phyloP scores from a whole-genome alignment of 2,113 vertebrate species.

The Macrotus californicus region DNA sequence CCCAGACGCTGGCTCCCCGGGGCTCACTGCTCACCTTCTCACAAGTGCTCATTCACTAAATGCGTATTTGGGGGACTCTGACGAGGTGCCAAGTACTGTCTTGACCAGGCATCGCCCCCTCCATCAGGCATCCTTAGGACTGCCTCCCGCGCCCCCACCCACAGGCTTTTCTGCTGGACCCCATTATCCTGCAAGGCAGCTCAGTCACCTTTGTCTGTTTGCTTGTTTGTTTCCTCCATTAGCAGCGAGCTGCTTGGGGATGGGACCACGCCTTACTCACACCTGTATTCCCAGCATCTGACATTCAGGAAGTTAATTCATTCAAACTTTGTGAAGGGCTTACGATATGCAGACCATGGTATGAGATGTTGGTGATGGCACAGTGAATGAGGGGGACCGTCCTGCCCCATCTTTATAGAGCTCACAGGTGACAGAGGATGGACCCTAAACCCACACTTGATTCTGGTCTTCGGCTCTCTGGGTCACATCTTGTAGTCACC shows the following conservation, averaged over 20 bases:
- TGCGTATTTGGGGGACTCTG: background rate
- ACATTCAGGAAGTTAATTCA: fast-evolving
- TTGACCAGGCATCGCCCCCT: background rate
- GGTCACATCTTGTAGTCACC: background rate
- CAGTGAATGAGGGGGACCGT: fast-evolving
- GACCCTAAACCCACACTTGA: fast-evolving
- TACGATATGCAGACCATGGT: fast-evolving
- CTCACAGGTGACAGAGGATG: background rate
- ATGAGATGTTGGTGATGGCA: fast-evolving
- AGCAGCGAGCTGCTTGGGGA: background rate
- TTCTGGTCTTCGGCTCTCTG: no score
- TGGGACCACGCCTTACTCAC: background rate
- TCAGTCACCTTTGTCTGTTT: background rate
- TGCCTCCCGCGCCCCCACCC: fast-evolving
- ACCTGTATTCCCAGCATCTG: background rate
- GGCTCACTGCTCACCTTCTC: background rate
- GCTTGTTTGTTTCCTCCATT: background rate
- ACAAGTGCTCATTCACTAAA: background rate
- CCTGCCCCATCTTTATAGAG: no score
- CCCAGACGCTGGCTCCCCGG: fast-evolving
- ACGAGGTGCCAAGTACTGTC: background rate
- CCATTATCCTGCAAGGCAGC: fast-evolving
- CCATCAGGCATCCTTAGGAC: fast-evolving
- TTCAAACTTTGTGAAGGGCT: fast-evolving
- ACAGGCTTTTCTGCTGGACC: background rate